Base-by-base conservation (phyloP, 2,113 vertebrate species). In the Eolophus roseicapilla region DNA sequence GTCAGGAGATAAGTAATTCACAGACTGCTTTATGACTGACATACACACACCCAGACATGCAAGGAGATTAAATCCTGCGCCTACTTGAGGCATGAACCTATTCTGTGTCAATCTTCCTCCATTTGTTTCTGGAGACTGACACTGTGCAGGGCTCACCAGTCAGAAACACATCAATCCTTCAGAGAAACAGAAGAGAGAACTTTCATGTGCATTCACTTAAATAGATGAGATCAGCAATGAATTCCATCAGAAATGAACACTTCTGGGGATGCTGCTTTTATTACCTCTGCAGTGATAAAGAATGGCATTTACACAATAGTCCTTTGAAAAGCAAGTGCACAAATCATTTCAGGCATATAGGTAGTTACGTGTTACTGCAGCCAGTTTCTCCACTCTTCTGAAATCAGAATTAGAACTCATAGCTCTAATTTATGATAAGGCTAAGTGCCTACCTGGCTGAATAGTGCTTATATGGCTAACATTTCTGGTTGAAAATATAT, bases 161-260 rank as follows among this genome's bases (percentile, higher is more conserved):
- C 44, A 77, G 39, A 59, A 90, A 96, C 2, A 29, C 46, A 85
- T 90, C 75, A 82, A 59, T 81, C 83, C 82, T 82, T 82, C 19
- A 82, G 39, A 94, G 69, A 81, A 95, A 82, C 33, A 85, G 57
- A 24, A 83, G 65, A 71, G 43, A 63, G 77, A 84, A 43, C 23
- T 90, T 87, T 71, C 65, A 95, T 96, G 96, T 96, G 95, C 35
- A 82, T 94, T 83, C 41, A 71, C 90, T 90, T 92, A 93, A 91
- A 86, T 3, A 86, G 80, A 93, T 52, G 82, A 94, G 50, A 88
- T 77, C 86, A 92, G 82, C 82, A 73, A n/a, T 44, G 73, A 94
- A 55, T 89, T 87, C 77, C 60, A 80, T 39, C 2, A 1, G 75
- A 95, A 91, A 89, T 25, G n/a, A 83, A 79, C 41, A 35, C 57